Evolutionary conservation across 2,797 vertebrate species (phyloP), one percentile per base, ranked within the genome.

Genomic region (Aphelocoma californica): DNA sequence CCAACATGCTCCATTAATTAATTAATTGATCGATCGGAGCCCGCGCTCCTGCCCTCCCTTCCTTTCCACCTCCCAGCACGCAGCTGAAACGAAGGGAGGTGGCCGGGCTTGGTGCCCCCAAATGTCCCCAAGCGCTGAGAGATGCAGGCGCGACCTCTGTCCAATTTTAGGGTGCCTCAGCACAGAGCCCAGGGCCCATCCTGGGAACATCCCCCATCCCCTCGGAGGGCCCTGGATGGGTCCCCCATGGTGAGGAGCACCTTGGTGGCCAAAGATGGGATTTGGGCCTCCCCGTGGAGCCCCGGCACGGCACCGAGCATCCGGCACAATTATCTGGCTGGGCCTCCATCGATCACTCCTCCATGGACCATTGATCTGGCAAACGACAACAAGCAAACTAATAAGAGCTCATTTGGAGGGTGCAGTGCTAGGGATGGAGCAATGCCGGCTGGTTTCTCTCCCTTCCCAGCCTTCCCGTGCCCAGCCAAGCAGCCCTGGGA

Each of bases 341-440:
- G 97, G 97, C 97, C 88, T 97, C 97, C 98, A 98, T 98, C 97
- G 97, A 98, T 98, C 98, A 97, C 91, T 87, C 96, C 97, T 97
- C 97, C 97, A 97, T 96, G 98, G 97, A 98, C 98, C 98, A 98
- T 97, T 98, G 98, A 98, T 98, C 98, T 97, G 97, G 98, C 98
- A 98, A 98, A 99, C 97, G 98, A 98, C 97, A 98, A 98, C 97
- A 97, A 98, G 98, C 96, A 92, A 96, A 97, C 97, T 97, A 98
- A 98, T 98, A 97, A 98, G 97, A 98, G 97, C 93, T 97, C 94
- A 20, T 96, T 95, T 94, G 69, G 90, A 86, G 83, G 82, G 51
- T 4, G 2, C 50, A 81, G 51, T 2, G 4, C n/a, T 1, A 3
- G 17, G 65, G 38, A 70, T 4, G 10, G n/a, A 26, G 13, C 0